These are phyloP conservation scores for Quadroppia sp. DNA, from an alignment of 2,888 invertebrate genomes.

Conservation along the genomic window DNA sequence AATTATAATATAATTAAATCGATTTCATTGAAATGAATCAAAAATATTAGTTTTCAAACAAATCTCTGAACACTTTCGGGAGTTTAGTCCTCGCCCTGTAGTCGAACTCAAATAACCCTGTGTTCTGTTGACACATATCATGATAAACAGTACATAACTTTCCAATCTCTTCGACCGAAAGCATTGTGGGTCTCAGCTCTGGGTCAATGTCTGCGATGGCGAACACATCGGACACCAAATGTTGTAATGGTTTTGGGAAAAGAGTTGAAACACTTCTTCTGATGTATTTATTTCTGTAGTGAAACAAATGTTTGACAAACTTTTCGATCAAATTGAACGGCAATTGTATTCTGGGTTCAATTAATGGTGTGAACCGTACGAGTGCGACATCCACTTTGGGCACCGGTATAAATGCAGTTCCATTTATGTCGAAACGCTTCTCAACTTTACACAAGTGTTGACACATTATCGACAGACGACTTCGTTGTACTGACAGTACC, in stretches of 20 bases:
- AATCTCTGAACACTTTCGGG: conserved; percentile 13
- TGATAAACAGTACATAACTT: conserved; percentile 72
- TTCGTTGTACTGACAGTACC: conserved; percentile 65
- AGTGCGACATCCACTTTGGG: conserved; percentile 97
- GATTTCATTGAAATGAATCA: neutral
- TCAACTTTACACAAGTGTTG: conserved; percentile 83
- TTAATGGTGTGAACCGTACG: conserved; percentile 76
- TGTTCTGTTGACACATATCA: conserved; percentile 59
- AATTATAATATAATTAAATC: neutral
- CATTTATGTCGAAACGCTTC: conserved; percentile 79
- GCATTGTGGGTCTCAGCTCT: conserved; percentile 64
- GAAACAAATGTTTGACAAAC: conserved; percentile 77
- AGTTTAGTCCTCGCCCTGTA: conserved; percentile 58
- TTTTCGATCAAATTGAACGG: conserved; percentile 85
- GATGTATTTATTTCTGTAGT: conserved; percentile 74
- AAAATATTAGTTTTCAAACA: conserved; percentile 24
- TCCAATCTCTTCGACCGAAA: conserved; percentile 72
- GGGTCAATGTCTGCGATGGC: conserved; percentile 68
- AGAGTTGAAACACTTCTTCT: conserved; percentile 42
- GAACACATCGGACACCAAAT: conserved; percentile 65
- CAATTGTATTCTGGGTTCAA: conserved; percentile 66
- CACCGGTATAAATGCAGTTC: conserved; percentile 79
- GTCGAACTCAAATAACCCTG: conserved; percentile 60
- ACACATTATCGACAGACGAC: conserved; percentile 87
- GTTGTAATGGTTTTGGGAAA: conserved; percentile 60